Percentiles rank a stretch among this genome's conserved stretches.
phyloP scores from a whole-genome alignment of 2,113 vertebrate species.

The Tupaia tana region DNA sequence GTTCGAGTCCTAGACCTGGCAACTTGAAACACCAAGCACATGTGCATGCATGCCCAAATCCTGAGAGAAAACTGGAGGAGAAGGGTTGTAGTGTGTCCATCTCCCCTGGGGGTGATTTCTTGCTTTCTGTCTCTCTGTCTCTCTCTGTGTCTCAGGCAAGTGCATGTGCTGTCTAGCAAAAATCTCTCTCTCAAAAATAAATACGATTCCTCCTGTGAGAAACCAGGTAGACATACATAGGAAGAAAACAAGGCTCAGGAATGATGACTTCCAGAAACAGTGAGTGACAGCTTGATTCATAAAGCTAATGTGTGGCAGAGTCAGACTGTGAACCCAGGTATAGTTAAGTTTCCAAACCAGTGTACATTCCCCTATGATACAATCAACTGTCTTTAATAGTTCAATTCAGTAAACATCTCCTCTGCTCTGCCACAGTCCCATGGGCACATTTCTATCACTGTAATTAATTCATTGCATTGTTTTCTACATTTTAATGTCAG shows the following conservation, averaged over 20 bases:
- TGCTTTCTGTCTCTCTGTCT: too few relatives aligned
- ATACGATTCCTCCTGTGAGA: background rate
- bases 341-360: background rate
- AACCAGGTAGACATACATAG: background rate
- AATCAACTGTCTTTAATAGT: background rate
- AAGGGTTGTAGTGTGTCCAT: too few relatives aligned
- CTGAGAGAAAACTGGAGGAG: too few relatives aligned
- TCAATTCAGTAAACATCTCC: background rate
- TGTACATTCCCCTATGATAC: background rate
- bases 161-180: too few relatives aligned
- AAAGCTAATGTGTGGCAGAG: background rate
- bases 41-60: too few relatives aligned
- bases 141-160: too few relatives aligned
- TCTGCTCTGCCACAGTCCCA: background rate
- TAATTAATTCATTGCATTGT: background rate
- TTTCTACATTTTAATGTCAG: background rate
- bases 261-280: background rate
- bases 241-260: conserved; percentile 28
- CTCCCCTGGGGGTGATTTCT: too few relatives aligned
- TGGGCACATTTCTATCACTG: background rate
- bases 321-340: background rate
- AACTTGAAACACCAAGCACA: too few relatives aligned
- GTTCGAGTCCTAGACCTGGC: too few relatives aligned
- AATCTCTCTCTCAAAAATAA: too few relatives aligned
- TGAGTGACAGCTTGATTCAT: background rate